Percentiles rank a stretch among this genome's conserved stretches.
These are phyloP conservation scores for Ochlodes sylvanus DNA, from an alignment of 2,888 invertebrate genomes.

Conservation along the genomic window DNA sequence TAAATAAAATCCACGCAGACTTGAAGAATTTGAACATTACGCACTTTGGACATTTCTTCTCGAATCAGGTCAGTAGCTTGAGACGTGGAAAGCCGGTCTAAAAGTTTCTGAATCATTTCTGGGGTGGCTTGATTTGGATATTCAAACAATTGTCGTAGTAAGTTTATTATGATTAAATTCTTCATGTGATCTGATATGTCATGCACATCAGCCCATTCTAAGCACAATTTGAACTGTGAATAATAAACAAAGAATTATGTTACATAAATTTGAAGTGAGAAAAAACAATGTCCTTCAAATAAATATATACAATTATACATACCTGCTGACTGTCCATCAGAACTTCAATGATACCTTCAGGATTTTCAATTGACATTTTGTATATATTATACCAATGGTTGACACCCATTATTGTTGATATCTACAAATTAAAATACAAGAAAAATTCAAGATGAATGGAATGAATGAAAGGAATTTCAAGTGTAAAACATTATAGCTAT, in stretches of 20 bases:
- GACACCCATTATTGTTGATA: conserved; percentile 82
- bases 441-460: too few relatives aligned
- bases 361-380: conserved; percentile 80
- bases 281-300: neutral
- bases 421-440: conserved; percentile 64
- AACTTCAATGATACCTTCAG: conserved; percentile 80
- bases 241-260: conserved; percentile 44
- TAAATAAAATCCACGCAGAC: conserved; percentile 87
- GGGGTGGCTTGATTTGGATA: conserved; percentile 77
- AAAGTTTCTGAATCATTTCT: conserved; percentile 78
- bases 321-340: conserved; percentile 85
- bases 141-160: conserved; percentile 84
- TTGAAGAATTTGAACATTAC: conserved; percentile 86
- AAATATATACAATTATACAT: conserved; percentile 13
- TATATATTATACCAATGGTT: conserved; percentile 86
- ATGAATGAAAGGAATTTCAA: neutral
- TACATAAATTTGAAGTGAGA: neutral
- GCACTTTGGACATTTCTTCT: conserved; percentile 86
- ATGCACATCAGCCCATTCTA: conserved; percentile 89
- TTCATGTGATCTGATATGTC: conserved; percentile 84
- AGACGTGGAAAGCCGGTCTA: conserved; percentile 84
- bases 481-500: neutral
- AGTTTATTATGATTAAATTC: conserved; percentile 80
- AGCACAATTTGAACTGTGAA: conserved; percentile 86
- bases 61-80: conserved; percentile 87